Evolutionary conservation across 1,140 invertebrate genomes (phyloP).

Genomic region (Drosophila kanapiae): DNA sequence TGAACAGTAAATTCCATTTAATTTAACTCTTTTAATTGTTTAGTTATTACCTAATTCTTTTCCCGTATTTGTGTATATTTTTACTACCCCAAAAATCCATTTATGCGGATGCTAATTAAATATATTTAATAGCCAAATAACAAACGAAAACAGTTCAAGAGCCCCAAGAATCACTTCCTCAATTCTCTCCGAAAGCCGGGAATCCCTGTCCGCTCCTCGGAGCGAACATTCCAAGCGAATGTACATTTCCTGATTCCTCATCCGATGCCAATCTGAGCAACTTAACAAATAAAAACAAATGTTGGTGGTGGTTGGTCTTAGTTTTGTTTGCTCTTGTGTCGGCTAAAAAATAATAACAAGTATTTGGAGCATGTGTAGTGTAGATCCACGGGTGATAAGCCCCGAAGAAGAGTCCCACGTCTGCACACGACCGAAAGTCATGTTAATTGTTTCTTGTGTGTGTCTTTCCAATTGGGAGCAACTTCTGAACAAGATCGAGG

Average conservation of each 20-base stretch:
- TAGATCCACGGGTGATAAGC: slow-evolving; percentile 42
- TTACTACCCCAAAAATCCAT: background rate
- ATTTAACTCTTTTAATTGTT: background rate
- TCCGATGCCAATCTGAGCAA: slow-evolving; percentile 22
- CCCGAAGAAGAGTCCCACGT: slow-evolving; percentile 45
- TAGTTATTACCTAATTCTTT: background rate
- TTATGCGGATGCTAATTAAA: background rate
- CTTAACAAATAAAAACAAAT: slow-evolving; percentile 40
- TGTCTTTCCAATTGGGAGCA: slow-evolving; percentile 81
- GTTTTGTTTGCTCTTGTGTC: slow-evolving; percentile 31
- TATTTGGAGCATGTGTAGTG: slow-evolving; percentile 36
- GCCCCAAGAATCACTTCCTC: slow-evolving; percentile 33
- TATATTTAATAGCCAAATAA: background rate
- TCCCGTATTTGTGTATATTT: background rate
- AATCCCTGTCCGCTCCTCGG: background rate
- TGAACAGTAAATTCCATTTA: background rate
- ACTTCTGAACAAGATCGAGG: slow-evolving; percentile 54
- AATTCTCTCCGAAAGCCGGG: slow-evolving; percentile 19
- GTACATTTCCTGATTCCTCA: slow-evolving; percentile 30
- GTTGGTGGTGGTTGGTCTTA: slow-evolving; percentile 9
- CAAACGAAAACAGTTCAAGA: slow-evolving; percentile 10
- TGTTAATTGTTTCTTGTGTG: slow-evolving; percentile 54
- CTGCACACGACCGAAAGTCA: slow-evolving; percentile 55
- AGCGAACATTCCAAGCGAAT: slow-evolving; percentile 16
- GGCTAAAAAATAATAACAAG: slow-evolving; percentile 2